Base-by-base conservation (phyloP, 2,888 invertebrate genomes). In the Eupithecia dodoneata region DNA sequence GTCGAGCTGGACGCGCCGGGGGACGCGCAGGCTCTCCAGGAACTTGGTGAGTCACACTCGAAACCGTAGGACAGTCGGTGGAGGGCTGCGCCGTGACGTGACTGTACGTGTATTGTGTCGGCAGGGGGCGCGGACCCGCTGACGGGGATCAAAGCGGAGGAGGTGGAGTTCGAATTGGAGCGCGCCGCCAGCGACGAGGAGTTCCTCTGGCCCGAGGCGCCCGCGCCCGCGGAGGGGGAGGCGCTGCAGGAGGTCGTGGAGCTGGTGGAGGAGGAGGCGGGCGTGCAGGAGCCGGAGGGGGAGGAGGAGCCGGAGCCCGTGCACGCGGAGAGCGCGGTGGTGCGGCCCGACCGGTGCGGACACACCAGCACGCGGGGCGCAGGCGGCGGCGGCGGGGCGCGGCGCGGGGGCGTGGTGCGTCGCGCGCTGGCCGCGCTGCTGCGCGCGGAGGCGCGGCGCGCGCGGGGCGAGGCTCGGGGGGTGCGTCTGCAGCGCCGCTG, bases 201-300 rank as follows among this genome's bases (percentile, higher is more conserved):
- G 59, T 63, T 76, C 76, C 42, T 47, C 10, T 72, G 72, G 75
- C 75, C 75, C 41, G 12, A 67, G 18, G 41, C 59, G 15, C 63
- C 63, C 59, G 47, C 49, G 9, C 7, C 41, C 18, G 15, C n/a
- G 6, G 52, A n/a, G 52, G 52, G 52, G 52, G 52, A 5, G 2
- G 52, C 52, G 6, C 52, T 52, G 52, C 52, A 52, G 59, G 59
- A 59, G 30, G 18, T 18, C 59, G 4, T 65, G 41, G 65, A 65
- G 55, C 41, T 18, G 47, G 72, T 4, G n/a, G 41, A 18, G 13
- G 65, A 41, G 0, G 65, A 65, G 71, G 45, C 45, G n/a, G 5
- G 47, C n/a, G 47, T 10, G 44, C 13, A 10, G 44, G 30, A 47
- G 49, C 13, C 49, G n/a, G 70, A 45, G 12, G 15, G 15, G 2